Evolutionary conservation across 92 coral and sea anemone genomes (phyloP), one percentile per base, ranked within the genome.

Genomic region (Heteractis magnifica): DNA sequence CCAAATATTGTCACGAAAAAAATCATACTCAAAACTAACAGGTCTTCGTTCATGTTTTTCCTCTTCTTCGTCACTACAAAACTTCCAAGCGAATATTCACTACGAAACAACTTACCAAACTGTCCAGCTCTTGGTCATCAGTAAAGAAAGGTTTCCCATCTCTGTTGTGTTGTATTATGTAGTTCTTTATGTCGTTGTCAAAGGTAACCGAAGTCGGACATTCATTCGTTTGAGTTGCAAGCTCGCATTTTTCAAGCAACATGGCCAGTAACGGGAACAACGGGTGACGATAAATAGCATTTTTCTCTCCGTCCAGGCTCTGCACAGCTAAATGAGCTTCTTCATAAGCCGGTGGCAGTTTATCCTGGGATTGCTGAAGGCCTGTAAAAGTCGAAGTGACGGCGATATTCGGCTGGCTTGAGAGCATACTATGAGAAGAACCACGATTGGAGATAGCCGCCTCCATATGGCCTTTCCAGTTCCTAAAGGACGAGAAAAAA

Each of bases 241-340:
- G 93, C 82, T 97, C 99, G 90, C 99, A 97, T 81, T 97, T 97
- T 55, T 97, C 99, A 82, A 97, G 93, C 88, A 97, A 68, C 95
- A 92, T 94, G 3, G 98, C 98, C 7, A 97, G 93, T 72, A 97
- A 84, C 75, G 99, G 98, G 84, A 97, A 92, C 79, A 97, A 86
- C 18, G 99, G 99, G 86, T 97, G 99, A 48, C 97, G 97, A 82
- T 97, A 97, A 80, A 97, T 97, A 6, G 94, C 92, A 62, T 88
- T 82, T 86, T 97, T 97, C 71, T 97, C 99, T 52, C 88, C 87
- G 78, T 94, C 98, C 72, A 95, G 80, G 90, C 91, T 92, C 81
- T 95, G 98, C 16, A 90, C 95, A 14, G 95, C 96, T 80, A 94
- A 79, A 75, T 97, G 99, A 77, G 97, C 94, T 86, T 94, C 98